Evolutionary conservation across 2,888 invertebrate genomes (phyloP), one percentile per base, ranked within the genome.

Genomic region (Seira ritae): DNA sequence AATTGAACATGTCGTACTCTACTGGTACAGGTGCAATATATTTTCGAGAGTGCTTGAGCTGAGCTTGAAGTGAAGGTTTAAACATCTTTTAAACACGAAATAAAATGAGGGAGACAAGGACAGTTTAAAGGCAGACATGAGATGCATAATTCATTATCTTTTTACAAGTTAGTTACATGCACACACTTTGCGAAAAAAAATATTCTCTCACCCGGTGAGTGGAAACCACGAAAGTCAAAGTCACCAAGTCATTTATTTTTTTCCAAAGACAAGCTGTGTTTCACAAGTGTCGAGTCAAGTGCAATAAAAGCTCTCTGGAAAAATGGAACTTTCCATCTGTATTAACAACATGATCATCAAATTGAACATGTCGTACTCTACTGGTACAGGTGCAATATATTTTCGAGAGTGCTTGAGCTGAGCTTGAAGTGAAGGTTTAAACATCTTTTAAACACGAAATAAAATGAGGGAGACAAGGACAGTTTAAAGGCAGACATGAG

Each of bases 71-170:
- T 8, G 12, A 17, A 55, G 55, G n/a, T 12, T 55, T n/a, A 55
- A 17, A 55, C 55, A 15, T 55, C 31, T 2, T 12, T 55, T 12
- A 42, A 55, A 55, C 15, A 55, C 55, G 55, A 55, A 31, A 15
- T 55, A 55, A 55, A 31, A 31, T 31, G 31, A 31, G 8, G n/a
- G 17, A n/a, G 55, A 12, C 55, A 55, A 55, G 55, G 55, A 55
- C 55, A 55, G 55, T 55, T 55, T 55, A 55, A 55, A 55, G 55
- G 55, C 55, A 55, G 55, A 55, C 55, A 55, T 55, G 55, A 55
- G 55, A 12, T 55, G 55, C 55, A 55, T 55, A 55, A 55, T 55
- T 55, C 55, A 55, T 55, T 55, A 55, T 55, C 55, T 55, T 12
- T 42, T 42, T n/a, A 12, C 12, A 42, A 8, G 42, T 42, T 42